A percentile compares a stretch with the other conserved stretches of the same genome.
phyloP scores from a whole-genome alignment of 2,888 invertebrate genomes.

The Stenolophus ochropezus region DNA sequence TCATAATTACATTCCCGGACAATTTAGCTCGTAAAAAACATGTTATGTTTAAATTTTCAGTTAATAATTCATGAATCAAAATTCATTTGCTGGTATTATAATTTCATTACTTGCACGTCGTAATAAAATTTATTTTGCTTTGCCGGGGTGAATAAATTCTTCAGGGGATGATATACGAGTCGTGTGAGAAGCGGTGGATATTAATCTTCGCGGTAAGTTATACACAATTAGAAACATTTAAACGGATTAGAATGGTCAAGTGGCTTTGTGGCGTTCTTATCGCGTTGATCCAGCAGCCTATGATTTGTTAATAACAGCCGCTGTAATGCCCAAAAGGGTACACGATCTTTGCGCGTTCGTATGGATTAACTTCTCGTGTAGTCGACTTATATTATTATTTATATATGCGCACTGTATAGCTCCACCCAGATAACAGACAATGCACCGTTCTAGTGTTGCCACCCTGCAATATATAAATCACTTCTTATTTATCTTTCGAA shows the following conservation, averaged over 20 bases:
- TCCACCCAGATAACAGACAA: no score
- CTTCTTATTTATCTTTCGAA: no score
- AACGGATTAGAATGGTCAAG: slow-evolving; percentile 47
- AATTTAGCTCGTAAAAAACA: slow-evolving; percentile 21
- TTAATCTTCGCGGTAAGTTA: slow-evolving; percentile 27
- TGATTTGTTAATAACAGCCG: slow-evolving; percentile 34
- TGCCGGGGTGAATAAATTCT: neutral
- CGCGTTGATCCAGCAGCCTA: neutral
- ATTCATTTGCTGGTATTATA: slow-evolving; percentile 10
- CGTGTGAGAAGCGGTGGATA: slow-evolving; percentile 29
- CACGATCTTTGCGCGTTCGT: neutral
- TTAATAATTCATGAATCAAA: slow-evolving; percentile 30
- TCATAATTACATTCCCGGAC: slow-evolving; percentile 29
- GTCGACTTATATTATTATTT: no score
- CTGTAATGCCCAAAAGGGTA: slow-evolving; percentile 31
- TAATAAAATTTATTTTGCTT: slow-evolving; percentile 2
- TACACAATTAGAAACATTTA: slow-evolving; percentile 45
- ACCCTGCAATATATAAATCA: no score
- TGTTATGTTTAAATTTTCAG: slow-evolving; percentile 25
- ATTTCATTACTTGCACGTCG: slow-evolving; percentile 1
- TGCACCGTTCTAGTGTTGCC: no score
- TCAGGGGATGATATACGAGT: slow-evolving; percentile 24
- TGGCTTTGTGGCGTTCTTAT: slow-evolving; percentile 41
- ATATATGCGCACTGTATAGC: no score
- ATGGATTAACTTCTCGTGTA: neutral